Conservation (phyloP, 2,113 vertebrate genomes). For the Mormoops blainvillei region DNA sequence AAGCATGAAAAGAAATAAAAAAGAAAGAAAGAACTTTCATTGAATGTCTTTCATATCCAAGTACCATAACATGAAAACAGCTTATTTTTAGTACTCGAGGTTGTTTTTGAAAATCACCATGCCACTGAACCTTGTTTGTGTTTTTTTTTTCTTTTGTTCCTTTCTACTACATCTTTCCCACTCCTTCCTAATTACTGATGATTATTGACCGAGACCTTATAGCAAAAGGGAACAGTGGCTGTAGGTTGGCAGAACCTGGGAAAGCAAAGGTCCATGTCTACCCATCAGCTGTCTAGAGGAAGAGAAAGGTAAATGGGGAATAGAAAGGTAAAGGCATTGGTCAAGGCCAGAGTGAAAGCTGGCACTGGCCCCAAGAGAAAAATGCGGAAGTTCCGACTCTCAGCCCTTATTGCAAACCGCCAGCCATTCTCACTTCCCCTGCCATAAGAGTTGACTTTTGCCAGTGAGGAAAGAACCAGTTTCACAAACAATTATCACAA, state of each 20-base stretch:
- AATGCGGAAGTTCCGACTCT: constrained; percentile 67
- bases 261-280: not conserved
- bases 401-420: constrained; percentile 61
- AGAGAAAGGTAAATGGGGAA: constrained; percentile 67
- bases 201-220: not conserved
- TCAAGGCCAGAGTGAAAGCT: constrained; percentile 29
- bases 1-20: not conserved
- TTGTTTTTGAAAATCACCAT: constrained; percentile 41
- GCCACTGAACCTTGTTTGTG: not conserved
- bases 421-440: constrained; percentile 66
- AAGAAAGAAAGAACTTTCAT: not conserved
- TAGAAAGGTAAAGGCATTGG: constrained; percentile 45
- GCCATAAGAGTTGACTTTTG: constrained; percentile 50
- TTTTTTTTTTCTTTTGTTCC: not conserved
- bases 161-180: not conserved
- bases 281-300: constrained; percentile 1
- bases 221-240: not conserved
- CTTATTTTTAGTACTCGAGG: constrained; percentile 34
- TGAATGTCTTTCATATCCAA: not conserved
- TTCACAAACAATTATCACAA: constrained; percentile 68
- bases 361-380: not conserved
- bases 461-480: constrained; percentile 56
- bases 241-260: not conserved
- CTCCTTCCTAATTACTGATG: not conserved
- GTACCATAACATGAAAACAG: not conserved